A percentile compares a stretch with the other conserved stretches of the same genome.
Conservation (phyloP, 2,113 vertebrate genomes). For the Pedetes capensis region DNA sequence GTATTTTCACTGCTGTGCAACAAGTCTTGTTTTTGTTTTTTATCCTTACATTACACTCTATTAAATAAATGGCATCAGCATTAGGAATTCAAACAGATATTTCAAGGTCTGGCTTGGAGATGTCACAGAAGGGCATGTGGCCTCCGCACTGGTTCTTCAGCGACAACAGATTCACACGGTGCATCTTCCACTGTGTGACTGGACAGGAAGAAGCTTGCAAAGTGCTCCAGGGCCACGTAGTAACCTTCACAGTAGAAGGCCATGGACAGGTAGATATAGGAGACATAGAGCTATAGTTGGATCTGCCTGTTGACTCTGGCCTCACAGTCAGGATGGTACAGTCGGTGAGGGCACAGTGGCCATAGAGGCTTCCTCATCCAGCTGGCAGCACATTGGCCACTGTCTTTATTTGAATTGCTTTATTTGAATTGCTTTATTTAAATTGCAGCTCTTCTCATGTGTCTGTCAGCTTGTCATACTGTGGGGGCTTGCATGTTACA, state of each 20-base stretch:
- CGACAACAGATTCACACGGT: fast-evolving
- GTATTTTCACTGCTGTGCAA: background rate
- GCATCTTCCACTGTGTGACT: fast-evolving
- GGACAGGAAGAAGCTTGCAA: background rate
- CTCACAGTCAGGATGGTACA: no score
- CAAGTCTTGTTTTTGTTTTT: background rate
- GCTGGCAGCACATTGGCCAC: no score
- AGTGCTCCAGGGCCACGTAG: background rate
- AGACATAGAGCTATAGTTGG: background rate
- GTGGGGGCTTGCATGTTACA: no score
- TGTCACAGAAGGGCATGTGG: fast-evolving
- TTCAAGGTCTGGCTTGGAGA: fast-evolving
- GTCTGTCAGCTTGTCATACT: no score
- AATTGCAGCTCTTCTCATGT: background rate
- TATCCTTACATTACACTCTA: background rate
- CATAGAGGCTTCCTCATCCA: no score
- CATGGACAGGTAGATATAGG: background rate
- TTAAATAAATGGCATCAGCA: background rate
- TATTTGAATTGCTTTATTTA: background rate
- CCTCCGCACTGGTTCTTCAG: background rate
- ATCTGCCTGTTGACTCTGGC: background rate
- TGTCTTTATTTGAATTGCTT: no score
- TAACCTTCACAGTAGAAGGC: background rate
- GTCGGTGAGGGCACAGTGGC: no score
- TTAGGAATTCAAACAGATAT: no score